Evolutionary conservation across 2,888 invertebrate species (phyloP).

Genomic region (Ommatoiulus sabulosus): DNA sequence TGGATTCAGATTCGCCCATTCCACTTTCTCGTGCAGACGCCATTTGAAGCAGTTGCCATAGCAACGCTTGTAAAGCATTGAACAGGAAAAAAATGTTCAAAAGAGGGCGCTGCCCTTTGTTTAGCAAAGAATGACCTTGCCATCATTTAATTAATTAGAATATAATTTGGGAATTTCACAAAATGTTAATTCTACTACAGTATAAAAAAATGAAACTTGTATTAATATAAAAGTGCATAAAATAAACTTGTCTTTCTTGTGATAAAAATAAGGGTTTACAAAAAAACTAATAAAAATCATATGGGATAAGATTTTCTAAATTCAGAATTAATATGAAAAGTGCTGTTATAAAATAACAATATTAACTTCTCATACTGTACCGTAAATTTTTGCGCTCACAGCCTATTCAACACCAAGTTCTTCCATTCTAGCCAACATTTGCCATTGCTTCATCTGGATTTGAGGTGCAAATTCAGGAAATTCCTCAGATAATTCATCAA

Average conservation of each 20-base stretch:
- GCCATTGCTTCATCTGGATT: neutral
- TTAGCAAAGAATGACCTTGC: no score
- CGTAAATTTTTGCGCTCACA: neutral
- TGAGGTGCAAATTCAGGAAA: neutral
- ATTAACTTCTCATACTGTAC: no score
- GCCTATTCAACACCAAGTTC: neutral
- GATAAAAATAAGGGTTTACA: neutral
- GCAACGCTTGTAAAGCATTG: neutral
- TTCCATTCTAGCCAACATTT: neutral
- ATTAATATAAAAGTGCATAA: no score
- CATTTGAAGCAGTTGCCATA: neutral
- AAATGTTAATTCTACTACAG: no score
- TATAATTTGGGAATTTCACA: no score
- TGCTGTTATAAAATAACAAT: no score
- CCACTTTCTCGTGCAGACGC: neutral
- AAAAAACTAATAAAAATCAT: conserved; percentile 8
- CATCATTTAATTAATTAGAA: no score
- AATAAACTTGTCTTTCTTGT: no score
- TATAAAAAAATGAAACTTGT: no score
- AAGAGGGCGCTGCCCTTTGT: no score
- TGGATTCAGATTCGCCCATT: neutral
- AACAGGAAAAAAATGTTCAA: neutral
- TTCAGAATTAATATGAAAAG: no score
- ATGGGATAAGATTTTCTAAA: neutral
- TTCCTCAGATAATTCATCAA: conserved; percentile 14